phyloP scores from a whole-genome alignment of 2,113 vertebrate species.

The Tetrao urogallus region DNA sequence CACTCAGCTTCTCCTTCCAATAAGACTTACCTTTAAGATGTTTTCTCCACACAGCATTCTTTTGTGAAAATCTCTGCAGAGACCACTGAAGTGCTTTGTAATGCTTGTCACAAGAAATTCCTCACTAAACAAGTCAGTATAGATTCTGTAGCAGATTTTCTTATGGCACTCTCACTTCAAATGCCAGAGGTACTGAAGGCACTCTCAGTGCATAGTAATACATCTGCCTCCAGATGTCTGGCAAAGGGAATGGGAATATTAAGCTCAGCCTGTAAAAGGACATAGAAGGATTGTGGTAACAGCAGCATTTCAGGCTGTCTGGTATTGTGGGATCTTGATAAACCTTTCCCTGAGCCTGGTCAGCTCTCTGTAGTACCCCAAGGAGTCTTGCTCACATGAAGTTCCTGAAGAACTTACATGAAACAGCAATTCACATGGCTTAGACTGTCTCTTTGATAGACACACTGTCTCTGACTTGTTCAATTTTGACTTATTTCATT shows the following conservation, averaged over 20 bases:
- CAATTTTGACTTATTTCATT: not conserved
- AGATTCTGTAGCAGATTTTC: not conserved
- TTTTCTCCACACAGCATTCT: not conserved
- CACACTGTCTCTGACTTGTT: not conserved
- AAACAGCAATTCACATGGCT: not conserved
- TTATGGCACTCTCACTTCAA: not conserved
- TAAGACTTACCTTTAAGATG: not conserved
- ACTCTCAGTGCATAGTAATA: not conserved
- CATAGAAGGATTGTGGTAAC: not conserved
- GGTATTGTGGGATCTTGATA: not conserved
- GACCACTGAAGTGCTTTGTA: not conserved
- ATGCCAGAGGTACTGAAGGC: not conserved
- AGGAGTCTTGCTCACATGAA: not conserved
- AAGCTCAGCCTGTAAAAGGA: not conserved
- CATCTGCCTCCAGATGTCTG: not conserved
- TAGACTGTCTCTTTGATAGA: not conserved
- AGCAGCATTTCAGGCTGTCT: not conserved
- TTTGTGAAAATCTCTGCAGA: not conserved
- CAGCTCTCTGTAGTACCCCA: fast-evolving
- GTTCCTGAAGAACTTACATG: not conserved
- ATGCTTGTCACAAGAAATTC: not conserved
- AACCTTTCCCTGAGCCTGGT: not conserved
- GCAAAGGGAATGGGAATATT: not conserved
- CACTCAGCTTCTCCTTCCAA: not conserved
- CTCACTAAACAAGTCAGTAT: not conserved